A percentile compares a stretch with the other conserved stretches of the same genome.
These are phyloP conservation scores for Bombus fervidus DNA, from an alignment of 1,140 invertebrate genomes.

Conservation along the genomic window DNA sequence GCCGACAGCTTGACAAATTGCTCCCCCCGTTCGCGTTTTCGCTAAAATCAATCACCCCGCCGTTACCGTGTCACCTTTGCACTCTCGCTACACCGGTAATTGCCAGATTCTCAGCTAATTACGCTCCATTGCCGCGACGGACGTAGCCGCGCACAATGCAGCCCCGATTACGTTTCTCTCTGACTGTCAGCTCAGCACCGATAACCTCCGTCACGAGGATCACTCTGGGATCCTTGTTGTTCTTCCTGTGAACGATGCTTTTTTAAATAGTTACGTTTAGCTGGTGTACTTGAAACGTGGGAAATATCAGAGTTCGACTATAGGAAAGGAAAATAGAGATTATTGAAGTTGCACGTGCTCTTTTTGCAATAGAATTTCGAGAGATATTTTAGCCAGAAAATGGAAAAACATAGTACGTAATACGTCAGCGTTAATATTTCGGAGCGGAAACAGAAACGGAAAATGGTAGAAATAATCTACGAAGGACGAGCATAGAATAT, in stretches of 20 bases:
- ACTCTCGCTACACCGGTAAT: conserved; percentile 60
- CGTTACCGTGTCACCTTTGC: conserved; percentile 76
- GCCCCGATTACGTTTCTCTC: conserved; percentile 22
- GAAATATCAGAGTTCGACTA: not conserved
- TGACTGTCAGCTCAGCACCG: not conserved
- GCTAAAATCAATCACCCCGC: conserved; percentile 80
- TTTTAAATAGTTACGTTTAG: not conserved
- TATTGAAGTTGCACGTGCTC: not conserved
- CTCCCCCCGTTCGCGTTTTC: conserved; percentile 80
- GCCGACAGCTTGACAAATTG: conserved; percentile 81
- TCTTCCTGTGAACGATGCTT: not conserved
- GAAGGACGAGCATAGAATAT: too few relatives aligned
- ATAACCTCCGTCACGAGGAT: not conserved
- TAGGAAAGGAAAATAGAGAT: not conserved
- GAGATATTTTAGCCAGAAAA: not conserved
- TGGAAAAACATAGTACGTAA: not conserved
- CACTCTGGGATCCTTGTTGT: not conserved
- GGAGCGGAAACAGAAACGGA: too few relatives aligned
- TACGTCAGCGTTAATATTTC: too few relatives aligned
- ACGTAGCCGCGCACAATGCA: conserved; percentile 35
- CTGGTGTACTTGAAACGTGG: not conserved
- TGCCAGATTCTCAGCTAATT: conserved; percentile 67
- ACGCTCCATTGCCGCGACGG: conserved; percentile 31
- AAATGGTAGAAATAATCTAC: too few relatives aligned
- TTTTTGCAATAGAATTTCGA: not conserved